These are phyloP conservation scores for Tamias sibiricus DNA, from an alignment of 2,113 vertebrate species.

Conservation along the genomic window DNA sequence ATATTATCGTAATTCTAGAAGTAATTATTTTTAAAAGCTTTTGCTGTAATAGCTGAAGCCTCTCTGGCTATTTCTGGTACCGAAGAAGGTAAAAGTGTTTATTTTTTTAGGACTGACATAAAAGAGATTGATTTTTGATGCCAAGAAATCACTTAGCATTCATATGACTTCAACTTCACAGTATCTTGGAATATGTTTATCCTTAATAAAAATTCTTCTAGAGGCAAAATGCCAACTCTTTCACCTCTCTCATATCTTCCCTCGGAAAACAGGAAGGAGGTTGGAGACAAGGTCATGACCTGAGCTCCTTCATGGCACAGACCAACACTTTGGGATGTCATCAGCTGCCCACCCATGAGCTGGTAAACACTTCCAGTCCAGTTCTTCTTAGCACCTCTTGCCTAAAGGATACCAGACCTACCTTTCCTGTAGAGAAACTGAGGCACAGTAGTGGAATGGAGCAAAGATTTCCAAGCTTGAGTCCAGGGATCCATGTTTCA, in stretches of 20 bases:
- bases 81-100: conserved; percentile 80
- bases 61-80: conserved; percentile 77
- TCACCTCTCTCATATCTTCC: conserved; percentile 36
- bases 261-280: conserved; percentile 25
- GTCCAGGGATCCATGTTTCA: background rate
- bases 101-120: conserved; percentile 79
- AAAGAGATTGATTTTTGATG: conserved; percentile 81
- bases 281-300: conserved; percentile 63
- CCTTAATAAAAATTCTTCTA: conserved; percentile 76
- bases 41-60: conserved; percentile 79
- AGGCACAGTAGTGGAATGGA: background rate
- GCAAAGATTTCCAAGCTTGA: background rate
- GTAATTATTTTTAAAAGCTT: conserved; percentile 86
- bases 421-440: background rate
- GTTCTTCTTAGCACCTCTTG: background rate
- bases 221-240: conserved; percentile 69
- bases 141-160: conserved; percentile 83
- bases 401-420: background rate
- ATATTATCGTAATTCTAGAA: conserved; percentile 79
- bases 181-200: conserved; percentile 81
- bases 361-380: background rate
- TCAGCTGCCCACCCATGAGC: background rate
- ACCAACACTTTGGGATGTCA: background rate
- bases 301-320: background rate
- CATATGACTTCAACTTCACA: conserved; percentile 70